A percentile compares a stretch with the other conserved stretches of the same genome.
Conservation (phyloP, 2,113 vertebrate species). For the Lucifuga dentata region DNA sequence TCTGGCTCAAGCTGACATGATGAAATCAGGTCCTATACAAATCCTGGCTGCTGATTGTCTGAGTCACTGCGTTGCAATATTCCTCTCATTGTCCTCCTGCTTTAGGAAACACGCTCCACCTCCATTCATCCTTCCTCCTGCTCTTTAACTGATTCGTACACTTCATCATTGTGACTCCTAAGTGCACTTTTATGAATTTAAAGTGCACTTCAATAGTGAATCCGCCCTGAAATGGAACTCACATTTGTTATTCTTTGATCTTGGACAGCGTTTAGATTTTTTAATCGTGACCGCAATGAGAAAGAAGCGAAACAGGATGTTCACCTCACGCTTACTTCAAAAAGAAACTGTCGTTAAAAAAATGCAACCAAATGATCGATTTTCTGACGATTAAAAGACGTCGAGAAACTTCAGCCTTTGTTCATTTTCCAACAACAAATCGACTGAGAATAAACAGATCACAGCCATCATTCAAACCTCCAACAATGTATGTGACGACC, state of each 20-base stretch:
- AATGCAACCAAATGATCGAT: too few relatives aligned
- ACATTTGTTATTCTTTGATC: constrained; percentile 14
- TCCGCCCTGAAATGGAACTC: neutral
- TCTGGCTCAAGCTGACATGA: constrained; percentile 26
- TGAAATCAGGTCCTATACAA: constrained; percentile 33
- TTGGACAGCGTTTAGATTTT: constrained; percentile 7
- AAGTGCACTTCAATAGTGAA: neutral
- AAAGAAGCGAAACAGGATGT: neutral
- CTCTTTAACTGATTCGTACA: constrained; percentile 20
- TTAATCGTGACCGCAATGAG: neutral
- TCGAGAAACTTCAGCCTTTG: too few relatives aligned
- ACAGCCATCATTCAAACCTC: too few relatives aligned
- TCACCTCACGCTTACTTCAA: too few relatives aligned
- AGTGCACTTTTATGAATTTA: too few relatives aligned
- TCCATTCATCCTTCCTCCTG: neutral
- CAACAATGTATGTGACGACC: too few relatives aligned
- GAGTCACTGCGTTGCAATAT: neutral
- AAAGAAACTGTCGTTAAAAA: too few relatives aligned
- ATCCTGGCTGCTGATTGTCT: constrained; percentile 13
- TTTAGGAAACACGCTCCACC: constrained; percentile 18
- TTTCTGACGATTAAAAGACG: too few relatives aligned
- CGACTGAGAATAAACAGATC: too few relatives aligned
- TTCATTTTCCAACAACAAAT: too few relatives aligned
- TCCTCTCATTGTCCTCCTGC: neutral
- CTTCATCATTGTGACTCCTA: constrained; percentile 9